Percentiles rank a stretch among this genome's conserved stretches.
Evolutionary conservation across 2,113 vertebrate species (phyloP).

Genomic region (Epinephelus fuscoguttatus): DNA sequence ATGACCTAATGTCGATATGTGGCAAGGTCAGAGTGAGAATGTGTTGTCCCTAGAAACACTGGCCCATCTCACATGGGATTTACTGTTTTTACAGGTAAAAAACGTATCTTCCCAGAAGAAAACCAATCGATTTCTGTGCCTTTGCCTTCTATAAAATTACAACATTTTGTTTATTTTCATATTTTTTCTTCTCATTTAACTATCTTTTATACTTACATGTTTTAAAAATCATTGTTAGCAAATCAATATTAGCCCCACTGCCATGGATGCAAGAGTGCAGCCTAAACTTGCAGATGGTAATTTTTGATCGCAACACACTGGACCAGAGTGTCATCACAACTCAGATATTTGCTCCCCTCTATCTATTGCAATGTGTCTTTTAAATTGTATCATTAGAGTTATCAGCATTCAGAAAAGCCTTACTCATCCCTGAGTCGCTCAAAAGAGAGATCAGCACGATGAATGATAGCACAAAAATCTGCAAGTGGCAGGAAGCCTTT

Average conservation of each 20-base stretch:
- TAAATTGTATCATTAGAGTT: constrained; percentile 9
- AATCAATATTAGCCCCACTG: neutral
- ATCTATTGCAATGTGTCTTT: neutral
- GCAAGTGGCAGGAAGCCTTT: constrained; percentile 47
- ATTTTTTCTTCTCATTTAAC: neutral
- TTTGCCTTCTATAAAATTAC: too few relatives aligned
- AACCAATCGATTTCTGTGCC: neutral
- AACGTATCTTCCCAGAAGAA: neutral
- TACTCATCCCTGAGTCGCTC: constrained; percentile 7
- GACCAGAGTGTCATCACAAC: neutral
- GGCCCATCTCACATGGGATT: neutral
- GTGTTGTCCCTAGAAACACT: too few relatives aligned
- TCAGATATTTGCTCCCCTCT: neutral
- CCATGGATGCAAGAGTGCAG: neutral
- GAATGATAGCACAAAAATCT: constrained; percentile 21
- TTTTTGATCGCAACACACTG: neutral
- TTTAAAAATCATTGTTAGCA: neutral
- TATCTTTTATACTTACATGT: neutral
- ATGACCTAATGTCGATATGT: too few relatives aligned
- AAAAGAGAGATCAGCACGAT: neutral
- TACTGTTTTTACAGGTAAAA: too few relatives aligned
- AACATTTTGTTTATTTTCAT: neutral
- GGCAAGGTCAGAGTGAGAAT: too few relatives aligned
- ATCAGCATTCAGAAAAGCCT: constrained; percentile 13
- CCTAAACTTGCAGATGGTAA: neutral